Evolutionary conservation across 2,797 vertebrate species (phyloP), one percentile per base, ranked within the genome.

Genomic region (Myoxocephalus aenaeus): DNA sequence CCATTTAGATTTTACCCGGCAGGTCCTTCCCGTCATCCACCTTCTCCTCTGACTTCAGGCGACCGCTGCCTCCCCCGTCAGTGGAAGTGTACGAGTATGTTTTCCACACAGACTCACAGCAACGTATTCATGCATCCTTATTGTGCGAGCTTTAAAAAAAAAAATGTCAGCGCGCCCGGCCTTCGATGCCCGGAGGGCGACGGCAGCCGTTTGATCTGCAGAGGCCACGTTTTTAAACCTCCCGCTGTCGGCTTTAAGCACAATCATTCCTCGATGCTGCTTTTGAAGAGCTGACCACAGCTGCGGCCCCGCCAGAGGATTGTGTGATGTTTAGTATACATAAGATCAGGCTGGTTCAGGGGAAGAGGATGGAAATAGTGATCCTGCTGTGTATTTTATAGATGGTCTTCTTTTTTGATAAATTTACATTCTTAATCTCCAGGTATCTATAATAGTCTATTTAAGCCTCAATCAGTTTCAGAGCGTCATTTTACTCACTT

Each of bases 201-300:
- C 25, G 1, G 40, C 20, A 42, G 63, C 57, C 3, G 73, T 90
- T 89, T 90, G 79, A 89, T 89, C 77, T 83, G 77, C 75, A 77
- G 71, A 83, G 83, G 80, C 73, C 79, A 65, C 80, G 6, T 83
- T 73, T 13, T 77, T 77, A 42, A 86, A 81, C 79, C 75, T 61
- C 80, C 79, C 36, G 80, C 85, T 84, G 83, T 80, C 56, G 5
- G 68, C 40, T 85, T 76, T 69, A 75, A 81, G 72, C 69, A 40
- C 79, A 20, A 69, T 79, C 66, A 77, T 61, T 77, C 2, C 54
- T 20, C 12, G 14, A 40, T 27, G 78, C 44, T 57, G 86, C 81
- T 66, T 81, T 67, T 81, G 84, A 87, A 79, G 82, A 57, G 73
- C 64, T 71, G 79, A 75, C 51, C 73, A 11, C 84, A 81, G 84